Percentiles rank a stretch among this genome's conserved stretches.
phyloP scores from a whole-genome alignment of 2,113 vertebrate species.

The Cyanoderma ruficeps region DNA sequence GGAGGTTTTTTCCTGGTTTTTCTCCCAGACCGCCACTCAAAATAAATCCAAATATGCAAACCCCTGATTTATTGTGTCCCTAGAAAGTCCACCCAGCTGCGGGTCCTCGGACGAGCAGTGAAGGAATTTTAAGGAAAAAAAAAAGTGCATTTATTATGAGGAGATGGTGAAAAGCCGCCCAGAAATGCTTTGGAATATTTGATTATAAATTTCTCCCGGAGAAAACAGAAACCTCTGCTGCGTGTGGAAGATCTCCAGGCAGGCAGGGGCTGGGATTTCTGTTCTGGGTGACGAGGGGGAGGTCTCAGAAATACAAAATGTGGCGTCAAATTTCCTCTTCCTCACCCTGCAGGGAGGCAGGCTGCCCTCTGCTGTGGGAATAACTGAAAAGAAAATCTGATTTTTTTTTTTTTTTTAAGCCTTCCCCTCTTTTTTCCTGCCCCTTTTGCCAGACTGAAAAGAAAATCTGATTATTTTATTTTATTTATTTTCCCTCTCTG shows the following conservation, averaged over 20 bases:
- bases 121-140: not conserved
- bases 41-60: not conserved
- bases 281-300: not conserved
- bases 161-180: not conserved
- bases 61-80: not conserved
- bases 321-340: accelerated
- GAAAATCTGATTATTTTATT: too few species aligned
- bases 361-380: not conserved
- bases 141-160: not conserved
- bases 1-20: not conserved
- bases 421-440: too few species aligned
- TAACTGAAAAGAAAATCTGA: too few species aligned
- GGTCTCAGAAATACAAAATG: accelerated
- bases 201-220: not conserved
- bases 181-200: not conserved
- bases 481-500: too few species aligned
- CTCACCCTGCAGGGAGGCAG: not conserved
- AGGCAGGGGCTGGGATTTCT: not conserved
- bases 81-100: not conserved
- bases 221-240: not conserved
- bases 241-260: not conserved
- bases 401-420: too few species aligned
- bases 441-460: too few species aligned
- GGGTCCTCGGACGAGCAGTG: not conserved
- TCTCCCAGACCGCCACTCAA: not conserved